A percentile compares a stretch with the other conserved stretches of the same genome.
These are phyloP conservation scores for Hybos culiciformis DNA, from an alignment of 2,888 invertebrate species.

Conservation along the genomic window DNA sequence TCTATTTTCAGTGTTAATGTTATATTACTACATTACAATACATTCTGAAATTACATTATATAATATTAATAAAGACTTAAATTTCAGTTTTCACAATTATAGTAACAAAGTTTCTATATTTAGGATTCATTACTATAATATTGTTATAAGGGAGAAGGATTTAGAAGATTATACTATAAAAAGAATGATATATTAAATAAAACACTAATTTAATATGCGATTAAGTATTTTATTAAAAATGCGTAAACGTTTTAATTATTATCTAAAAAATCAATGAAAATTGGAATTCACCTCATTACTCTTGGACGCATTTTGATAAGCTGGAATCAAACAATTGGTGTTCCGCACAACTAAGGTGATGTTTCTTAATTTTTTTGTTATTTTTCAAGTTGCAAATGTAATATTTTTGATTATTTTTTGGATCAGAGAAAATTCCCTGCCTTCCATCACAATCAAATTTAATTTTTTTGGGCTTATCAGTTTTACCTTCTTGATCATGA, in stretches of 20 bases:
- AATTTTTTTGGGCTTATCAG: background rate
- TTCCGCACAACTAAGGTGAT: conserved; percentile 12
- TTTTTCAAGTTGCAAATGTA: conserved; percentile 14
- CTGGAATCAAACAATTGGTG: conserved; percentile 11
- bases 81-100: too few relatives aligned
- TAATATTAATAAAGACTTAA: background rate
- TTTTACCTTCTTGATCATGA: background rate
- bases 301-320: conserved; percentile 7
- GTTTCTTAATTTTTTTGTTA: conserved; percentile 4
- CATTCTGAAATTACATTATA: too few relatives aligned
- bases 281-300: too few relatives aligned
- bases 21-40: too few relatives aligned
- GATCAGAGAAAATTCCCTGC: conserved; percentile 14
- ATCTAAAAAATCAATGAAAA: too few relatives aligned
- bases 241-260: too few relatives aligned
- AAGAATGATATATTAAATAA: background rate
- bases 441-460: conserved; percentile 13
- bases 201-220: background rate
- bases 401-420: conserved; percentile 15
- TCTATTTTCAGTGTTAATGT: too few relatives aligned
- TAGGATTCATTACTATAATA: too few relatives aligned
- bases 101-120: too few relatives aligned
- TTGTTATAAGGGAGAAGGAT: too few relatives aligned
- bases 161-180: too few relatives aligned
- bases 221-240: too few relatives aligned